A percentile compares a stretch with the other conserved stretches of the same genome.
phyloP scores from a whole-genome alignment of 2,797 vertebrate genomes.

The Hemibagrus guttatus region DNA sequence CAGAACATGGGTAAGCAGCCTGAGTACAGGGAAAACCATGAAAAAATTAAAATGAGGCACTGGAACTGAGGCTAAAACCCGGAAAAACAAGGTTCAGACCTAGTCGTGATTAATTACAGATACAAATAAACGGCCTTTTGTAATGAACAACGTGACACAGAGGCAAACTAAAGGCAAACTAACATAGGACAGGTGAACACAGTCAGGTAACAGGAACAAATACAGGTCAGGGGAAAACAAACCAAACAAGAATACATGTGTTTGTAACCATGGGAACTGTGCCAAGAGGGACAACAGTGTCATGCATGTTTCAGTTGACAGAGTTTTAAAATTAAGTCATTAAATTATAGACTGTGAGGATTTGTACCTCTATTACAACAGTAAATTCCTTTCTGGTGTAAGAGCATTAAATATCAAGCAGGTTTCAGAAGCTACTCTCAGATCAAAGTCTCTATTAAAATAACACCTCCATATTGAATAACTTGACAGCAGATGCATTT shows the following conservation, averaged over 20 bases:
- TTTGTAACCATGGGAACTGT: background rate
- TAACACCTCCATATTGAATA: background rate
- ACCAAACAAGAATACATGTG: background rate
- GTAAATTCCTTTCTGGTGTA: background rate
- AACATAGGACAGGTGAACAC: background rate
- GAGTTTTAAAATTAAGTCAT: background rate
- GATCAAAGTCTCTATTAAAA: background rate
- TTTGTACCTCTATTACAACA: background rate
- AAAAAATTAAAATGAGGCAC: background rate
- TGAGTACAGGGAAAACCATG: background rate
- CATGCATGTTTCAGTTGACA: background rate
- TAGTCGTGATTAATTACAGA: background rate
- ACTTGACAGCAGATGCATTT: conserved; percentile 2
- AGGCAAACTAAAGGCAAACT: background rate
- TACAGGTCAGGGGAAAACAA: background rate
- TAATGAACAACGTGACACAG: background rate
- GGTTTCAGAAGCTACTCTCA: background rate
- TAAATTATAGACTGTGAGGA: background rate
- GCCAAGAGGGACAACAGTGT: background rate
- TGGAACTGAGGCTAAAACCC: too few species aligned
- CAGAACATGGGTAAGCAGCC: background rate
- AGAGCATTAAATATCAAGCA: background rate
- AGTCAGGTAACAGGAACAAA: background rate
- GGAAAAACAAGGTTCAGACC: background rate
- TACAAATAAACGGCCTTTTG: background rate